Evolutionary conservation across 1,140 invertebrate genomes (phyloP).

Genomic region (Oscheius sp.): DNA sequence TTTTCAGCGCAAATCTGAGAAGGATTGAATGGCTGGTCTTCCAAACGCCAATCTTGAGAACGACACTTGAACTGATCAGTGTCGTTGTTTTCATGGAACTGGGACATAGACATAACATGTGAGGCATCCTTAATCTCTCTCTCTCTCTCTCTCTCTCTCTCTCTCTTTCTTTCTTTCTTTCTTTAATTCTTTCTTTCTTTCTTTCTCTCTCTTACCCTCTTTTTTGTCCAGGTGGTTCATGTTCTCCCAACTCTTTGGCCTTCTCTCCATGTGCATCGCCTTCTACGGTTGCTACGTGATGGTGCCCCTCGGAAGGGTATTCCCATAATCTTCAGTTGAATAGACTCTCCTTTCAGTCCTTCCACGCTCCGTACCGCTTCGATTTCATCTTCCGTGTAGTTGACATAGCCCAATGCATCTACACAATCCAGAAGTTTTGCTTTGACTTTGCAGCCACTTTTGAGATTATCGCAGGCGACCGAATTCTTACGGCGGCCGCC

Average conservation of each 20-base stretch:
- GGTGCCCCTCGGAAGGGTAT: constrained; percentile 52
- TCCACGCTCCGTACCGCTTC: constrained; percentile 43
- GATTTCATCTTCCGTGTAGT: constrained; percentile 49
- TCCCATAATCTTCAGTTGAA: background rate
- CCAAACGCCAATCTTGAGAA: constrained; percentile 52
- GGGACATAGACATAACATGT: constrained; percentile 35
- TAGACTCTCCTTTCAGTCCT: constrained; percentile 15
- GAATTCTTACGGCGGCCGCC: constrained; percentile 43
- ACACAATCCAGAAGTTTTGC: constrained; percentile 51
- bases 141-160: too few species aligned
- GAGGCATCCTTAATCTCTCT: background rate
- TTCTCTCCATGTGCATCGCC: constrained; percentile 53
- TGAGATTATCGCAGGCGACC: constrained; percentile 38
- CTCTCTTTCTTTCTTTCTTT: too few species aligned
- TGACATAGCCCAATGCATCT: constrained; percentile 46
- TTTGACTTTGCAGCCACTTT: constrained; percentile 55
- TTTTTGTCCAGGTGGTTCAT: constrained; percentile 49
- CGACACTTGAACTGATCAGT: constrained; percentile 51
- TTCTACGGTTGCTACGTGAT: constrained; percentile 57
- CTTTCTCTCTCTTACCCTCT: background rate
- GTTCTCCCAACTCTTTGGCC: constrained; percentile 53
- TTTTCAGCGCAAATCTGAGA: constrained; percentile 48
- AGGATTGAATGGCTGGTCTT: constrained; percentile 56
- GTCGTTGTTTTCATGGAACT: constrained; percentile 54
- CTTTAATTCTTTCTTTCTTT: too few species aligned